A percentile compares a stretch with the other conserved stretches of the same genome.
Evolutionary conservation across 2,113 vertebrate genomes (phyloP).

Genomic region (Gallinago media): DNA sequence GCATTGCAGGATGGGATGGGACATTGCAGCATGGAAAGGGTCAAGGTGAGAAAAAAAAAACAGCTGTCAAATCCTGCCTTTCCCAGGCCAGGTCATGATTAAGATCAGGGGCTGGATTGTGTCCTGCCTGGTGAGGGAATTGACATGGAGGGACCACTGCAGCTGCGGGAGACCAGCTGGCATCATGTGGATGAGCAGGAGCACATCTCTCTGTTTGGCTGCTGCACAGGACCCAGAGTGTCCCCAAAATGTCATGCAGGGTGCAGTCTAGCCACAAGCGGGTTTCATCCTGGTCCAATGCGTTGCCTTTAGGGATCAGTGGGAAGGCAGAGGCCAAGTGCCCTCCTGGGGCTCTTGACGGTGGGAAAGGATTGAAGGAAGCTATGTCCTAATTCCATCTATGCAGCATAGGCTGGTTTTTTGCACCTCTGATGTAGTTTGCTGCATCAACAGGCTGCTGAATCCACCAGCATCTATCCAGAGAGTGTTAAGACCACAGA

Average conservation of each 20-base stretch:
- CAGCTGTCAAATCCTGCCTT: background rate
- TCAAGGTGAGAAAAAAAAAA: background rate
- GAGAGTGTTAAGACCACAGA: background rate
- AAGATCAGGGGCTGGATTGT: background rate
- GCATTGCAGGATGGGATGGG: background rate
- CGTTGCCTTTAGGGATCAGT: background rate
- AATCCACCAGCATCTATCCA: background rate
- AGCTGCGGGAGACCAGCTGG: background rate
- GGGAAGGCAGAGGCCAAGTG: background rate
- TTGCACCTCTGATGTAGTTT: background rate
- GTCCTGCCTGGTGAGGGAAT: background rate
- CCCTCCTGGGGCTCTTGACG: background rate
- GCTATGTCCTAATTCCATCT: background rate
- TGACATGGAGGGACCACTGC: background rate
- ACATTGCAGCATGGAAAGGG: background rate
- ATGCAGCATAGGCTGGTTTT: fast-evolving
- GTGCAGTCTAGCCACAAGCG: fast-evolving
- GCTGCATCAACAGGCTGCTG: background rate
- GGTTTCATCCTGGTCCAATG: background rate
- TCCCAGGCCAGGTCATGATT: background rate
- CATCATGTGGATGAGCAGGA: fast-evolving
- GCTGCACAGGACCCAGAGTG: background rate
- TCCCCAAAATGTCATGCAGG: background rate
- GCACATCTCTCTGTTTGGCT: fast-evolving
- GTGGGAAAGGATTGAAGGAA: background rate